phyloP scores from a whole-genome alignment of 2,113 vertebrate genomes.

The Nettapus auritus region DNA sequence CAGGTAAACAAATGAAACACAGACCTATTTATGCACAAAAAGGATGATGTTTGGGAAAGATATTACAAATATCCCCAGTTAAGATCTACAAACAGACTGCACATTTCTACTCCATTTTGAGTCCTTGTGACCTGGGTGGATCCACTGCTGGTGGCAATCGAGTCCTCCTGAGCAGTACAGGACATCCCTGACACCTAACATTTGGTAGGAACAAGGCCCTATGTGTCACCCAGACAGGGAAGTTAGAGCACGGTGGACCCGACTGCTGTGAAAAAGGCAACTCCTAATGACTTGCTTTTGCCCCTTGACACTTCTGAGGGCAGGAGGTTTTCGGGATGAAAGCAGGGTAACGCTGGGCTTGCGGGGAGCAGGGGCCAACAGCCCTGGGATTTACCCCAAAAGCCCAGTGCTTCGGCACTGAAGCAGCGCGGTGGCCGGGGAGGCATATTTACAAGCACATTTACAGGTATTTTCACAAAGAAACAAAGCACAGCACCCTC shows the following conservation, averaged over 20 bases:
- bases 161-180: background rate
- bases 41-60: background rate
- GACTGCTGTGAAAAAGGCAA: background rate
- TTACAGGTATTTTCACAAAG: no score
- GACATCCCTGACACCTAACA: background rate
- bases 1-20: background rate
- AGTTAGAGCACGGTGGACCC: background rate
- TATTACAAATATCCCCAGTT: no score
- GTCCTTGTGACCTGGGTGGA: no score
- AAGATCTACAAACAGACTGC: background rate
- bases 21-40: rapidly evolving
- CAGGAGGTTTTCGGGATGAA: background rate
- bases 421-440: background rate
- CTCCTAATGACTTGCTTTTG: background rate
- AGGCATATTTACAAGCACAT: no score
- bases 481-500: no score
- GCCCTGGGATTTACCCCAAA: no score
- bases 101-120: background rate
- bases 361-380: background rate
- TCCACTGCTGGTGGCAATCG: background rate
- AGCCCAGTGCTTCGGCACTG: no score
- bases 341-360: background rate
- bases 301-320: background rate
- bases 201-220: background rate
- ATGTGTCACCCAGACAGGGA: background rate